Percentiles rank a stretch among this genome's conserved stretches.
These are phyloP conservation scores for Subacronicta megacephala DNA, from an alignment of 2,888 invertebrate species.

Conservation along the genomic window DNA sequence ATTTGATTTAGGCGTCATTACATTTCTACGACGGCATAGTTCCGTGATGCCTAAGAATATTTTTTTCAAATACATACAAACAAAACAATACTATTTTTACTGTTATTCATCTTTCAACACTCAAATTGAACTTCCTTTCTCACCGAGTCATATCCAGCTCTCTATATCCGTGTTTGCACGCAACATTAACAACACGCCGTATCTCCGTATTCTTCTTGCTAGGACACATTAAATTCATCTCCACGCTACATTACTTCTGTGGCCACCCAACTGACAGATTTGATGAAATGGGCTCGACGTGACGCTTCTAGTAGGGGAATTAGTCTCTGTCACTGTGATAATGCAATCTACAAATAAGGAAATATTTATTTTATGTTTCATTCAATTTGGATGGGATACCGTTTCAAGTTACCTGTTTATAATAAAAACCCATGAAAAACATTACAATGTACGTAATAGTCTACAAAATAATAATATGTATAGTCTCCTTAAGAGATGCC, in stretches of 20 bases:
- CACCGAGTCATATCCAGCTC: conserved; percentile 34
- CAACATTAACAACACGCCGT: conserved; percentile 72
- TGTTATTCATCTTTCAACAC: conserved; percentile 40
- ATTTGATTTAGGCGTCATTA: too few species aligned
- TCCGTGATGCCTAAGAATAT: too few species aligned
- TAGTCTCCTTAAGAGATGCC: too few species aligned
- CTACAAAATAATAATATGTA: too few species aligned
- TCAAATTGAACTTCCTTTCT: conserved; percentile 31
- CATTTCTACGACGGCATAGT: too few species aligned
- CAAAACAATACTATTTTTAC: conserved; percentile 24
- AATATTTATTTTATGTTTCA: conserved; percentile 27
- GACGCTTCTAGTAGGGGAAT: conserved; percentile 33
- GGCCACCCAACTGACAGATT: conserved; percentile 43
- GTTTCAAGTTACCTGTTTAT: too few species aligned
- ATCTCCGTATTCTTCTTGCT: conserved; percentile 49
- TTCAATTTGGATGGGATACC: neutral
- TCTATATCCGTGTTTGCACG: conserved; percentile 59
- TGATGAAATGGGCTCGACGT: conserved; percentile 39
- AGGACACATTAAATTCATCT: conserved; percentile 71
- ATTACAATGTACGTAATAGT: too few species aligned
- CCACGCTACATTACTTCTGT: conserved; percentile 72
- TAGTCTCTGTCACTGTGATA: conserved; percentile 26
- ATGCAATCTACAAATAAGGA: conserved; percentile 36
- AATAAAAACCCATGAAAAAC: too few species aligned
- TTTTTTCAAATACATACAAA: too few species aligned